Evolutionary conservation across 2,113 vertebrate genomes (phyloP), one percentile per base, ranked within the genome.

Genomic region (Mus pahari): DNA sequence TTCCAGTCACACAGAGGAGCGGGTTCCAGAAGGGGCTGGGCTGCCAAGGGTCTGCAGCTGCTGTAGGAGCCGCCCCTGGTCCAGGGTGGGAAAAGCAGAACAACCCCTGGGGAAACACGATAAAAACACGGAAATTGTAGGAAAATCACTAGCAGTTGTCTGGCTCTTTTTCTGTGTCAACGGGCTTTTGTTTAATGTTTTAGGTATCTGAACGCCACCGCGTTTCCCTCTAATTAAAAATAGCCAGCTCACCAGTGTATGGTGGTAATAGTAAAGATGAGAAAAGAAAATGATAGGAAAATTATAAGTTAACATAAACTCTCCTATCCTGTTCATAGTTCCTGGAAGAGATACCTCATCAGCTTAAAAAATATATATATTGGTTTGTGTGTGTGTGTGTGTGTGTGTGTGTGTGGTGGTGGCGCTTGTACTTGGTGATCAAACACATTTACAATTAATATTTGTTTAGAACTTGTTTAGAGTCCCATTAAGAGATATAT

Each of bases 111-210:
- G 88, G 92, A 90, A n/a, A 92, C 50, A 93, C 87, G 94, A 97
- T 91, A 82, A 92, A 97, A 97, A 62, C n/a, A 91, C 5, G 55
- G 86, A 97, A 97, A 97, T 92, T 42, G 92, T 93, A 87, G 88
- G 75, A 75, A 89, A 94, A 94, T 91, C 74, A 90, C 96, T 96
- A 92, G 90, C 95, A 96, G 94, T 96, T 97, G 96, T 94, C 95
- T 97, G 94, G 73, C 90, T 94, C 88, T 91, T 94, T 97, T 89
- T 96, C 94, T 86, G 55, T 92, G 94, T 97, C 89, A 94, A 87
- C 88, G 95, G 97, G 90, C 93, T 97, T 93, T 97, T 97, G 97
- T 94, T 97, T 95, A 90, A 94, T 92, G 92, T 86, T 96, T 97
- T 83, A 92, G 92, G 94, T 96, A 97, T 91, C 73, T 96, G 95